Percentiles rank a stretch among this genome's conserved stretches.
phyloP scores from a whole-genome alignment of 1,140 invertebrate genomes.

The Arctopsyche grandis region DNA sequence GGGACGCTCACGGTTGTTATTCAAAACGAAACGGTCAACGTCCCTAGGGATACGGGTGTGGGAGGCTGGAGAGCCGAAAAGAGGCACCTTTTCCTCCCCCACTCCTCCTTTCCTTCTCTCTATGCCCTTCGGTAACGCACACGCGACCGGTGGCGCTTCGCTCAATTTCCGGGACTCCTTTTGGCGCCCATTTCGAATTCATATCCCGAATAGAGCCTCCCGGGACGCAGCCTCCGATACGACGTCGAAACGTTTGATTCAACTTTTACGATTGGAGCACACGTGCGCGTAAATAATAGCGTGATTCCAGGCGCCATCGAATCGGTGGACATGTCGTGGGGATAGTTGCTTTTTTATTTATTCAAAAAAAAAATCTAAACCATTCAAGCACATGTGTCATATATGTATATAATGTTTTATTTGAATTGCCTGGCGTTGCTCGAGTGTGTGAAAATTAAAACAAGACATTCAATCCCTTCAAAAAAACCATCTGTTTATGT shows the following conservation, averaged over 20 bases:
- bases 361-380: too few species aligned
- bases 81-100: too few species aligned
- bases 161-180: constrained; percentile 52
- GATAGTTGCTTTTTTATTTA: too few species aligned
- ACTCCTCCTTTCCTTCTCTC: not conserved
- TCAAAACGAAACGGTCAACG: constrained; percentile 41
- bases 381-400: too few species aligned
- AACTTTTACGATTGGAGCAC: constrained; percentile 5
- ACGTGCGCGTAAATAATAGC: too few species aligned
- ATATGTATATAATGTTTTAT: too few species aligned
- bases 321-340: too few species aligned
- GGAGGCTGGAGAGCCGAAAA: not conserved
- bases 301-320: too few species aligned
- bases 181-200: constrained; percentile 48
- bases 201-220: constrained; percentile 42
- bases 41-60: not conserved
- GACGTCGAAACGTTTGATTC: constrained; percentile 13
- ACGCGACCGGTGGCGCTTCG: not conserved
- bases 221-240: constrained; percentile 11
- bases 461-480: too few species aligned
- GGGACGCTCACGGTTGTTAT: constrained; percentile 25
- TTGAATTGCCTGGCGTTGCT: too few species aligned
- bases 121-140: not conserved
- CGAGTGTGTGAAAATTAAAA: too few species aligned
- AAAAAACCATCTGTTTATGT: too few species aligned